Percentiles rank a stretch among this genome's conserved stretches.
phyloP scores from a whole-genome alignment of 1,140 invertebrate species.

The Gonatopus flavifemur region DNA sequence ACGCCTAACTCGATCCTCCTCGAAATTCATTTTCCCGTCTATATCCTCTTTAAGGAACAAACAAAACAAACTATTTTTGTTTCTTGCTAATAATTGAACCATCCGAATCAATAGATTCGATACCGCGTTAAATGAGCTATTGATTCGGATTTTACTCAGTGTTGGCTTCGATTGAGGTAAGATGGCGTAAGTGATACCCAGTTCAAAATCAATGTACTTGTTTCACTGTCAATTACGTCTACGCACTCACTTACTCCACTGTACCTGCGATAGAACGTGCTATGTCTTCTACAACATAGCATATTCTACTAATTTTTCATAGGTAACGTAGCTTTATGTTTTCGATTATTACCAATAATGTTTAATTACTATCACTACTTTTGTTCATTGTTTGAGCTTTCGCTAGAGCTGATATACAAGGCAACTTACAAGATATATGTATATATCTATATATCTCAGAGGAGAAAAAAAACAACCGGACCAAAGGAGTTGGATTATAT shows the following conservation, averaged over 20 bases:
- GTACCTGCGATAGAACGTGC: constrained; percentile 13
- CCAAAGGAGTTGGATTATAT: too few species aligned
- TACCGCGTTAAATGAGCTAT: not conserved
- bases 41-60: too few species aligned
- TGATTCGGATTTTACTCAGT: too few species aligned
- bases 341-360: not conserved
- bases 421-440: constrained; percentile 16
- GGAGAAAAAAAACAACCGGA: too few species aligned
- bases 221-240: constrained; percentile 16
- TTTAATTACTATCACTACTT: constrained; percentile 18
- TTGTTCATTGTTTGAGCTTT: constrained; percentile 32
- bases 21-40: too few species aligned
- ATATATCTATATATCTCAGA: too few species aligned
- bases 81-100: too few species aligned
- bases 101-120: too few species aligned
- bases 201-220: not conserved
- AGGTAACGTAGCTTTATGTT: too few species aligned
- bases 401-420: constrained; percentile 29
- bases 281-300: constrained; percentile 8
- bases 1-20: constrained; percentile 58
- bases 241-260: constrained; percentile 25
- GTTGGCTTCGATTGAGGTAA: constrained; percentile 24
- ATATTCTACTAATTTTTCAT: too few species aligned
- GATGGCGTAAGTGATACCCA: constrained; percentile 25
- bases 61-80: too few species aligned